Percentiles rank a stretch among this genome's conserved stretches.
Evolutionary conservation across 2,797 vertebrate genomes (phyloP).

Genomic region (Nasua narica): DNA sequence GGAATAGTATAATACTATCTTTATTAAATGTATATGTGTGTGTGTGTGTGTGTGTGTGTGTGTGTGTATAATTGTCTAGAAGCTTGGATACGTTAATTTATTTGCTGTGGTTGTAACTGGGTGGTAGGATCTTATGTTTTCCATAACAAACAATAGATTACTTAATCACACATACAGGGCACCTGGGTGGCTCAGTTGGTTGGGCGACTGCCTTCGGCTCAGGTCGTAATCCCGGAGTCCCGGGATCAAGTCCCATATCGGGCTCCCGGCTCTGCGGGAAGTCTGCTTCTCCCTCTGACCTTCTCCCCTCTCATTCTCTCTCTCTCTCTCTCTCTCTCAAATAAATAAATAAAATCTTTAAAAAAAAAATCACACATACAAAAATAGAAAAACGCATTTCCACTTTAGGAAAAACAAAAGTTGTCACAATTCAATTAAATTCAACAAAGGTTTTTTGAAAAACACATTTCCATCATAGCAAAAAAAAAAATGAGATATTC

Average conservation of each 20-base stretch:
- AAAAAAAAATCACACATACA: neutral
- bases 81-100: neutral
- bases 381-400: neutral
- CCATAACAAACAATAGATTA: neutral
- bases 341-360: no score
- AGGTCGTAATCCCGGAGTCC: no score
- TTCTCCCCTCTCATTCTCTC: no score
- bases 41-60: neutral
- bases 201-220: no score
- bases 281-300: no score
- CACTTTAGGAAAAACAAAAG: neutral
- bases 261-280: no score
- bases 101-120: neutral
- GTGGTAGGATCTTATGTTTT: neutral
- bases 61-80: neutral
- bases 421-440: constrained; percentile 2
- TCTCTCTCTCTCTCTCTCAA: no score
- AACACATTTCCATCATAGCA: neutral
- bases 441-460: neutral
- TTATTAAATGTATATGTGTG: neutral
- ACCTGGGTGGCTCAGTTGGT: no score
- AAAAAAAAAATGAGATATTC: neutral
- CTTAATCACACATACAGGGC: neutral
- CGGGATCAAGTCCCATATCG: no score
- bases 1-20: neutral